Conservation (phyloP, 2,797 vertebrate species). For the Chiroxiphia lanceolata region DNA sequence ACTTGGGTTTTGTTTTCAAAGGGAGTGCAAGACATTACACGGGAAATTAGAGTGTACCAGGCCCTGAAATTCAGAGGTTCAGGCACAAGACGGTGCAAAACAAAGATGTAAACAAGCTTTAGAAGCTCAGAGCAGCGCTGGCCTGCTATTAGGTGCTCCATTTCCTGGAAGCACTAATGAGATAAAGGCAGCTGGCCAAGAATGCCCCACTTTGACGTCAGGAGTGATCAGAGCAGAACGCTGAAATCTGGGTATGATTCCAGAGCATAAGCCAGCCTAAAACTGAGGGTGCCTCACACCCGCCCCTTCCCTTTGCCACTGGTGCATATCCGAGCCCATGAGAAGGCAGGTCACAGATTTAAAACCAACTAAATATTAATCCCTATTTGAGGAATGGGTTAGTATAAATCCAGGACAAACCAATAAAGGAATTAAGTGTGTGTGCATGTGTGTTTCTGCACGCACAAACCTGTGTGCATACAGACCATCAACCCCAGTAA, state of each 20-base stretch:
- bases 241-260: slow-evolving; percentile 6
- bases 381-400: not conserved
- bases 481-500: not conserved
- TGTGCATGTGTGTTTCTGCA: not conserved
- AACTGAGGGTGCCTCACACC: not conserved
- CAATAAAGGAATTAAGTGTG: not conserved
- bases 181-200: slow-evolving; percentile 45
- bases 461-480: rapidly evolving
- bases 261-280: not conserved
- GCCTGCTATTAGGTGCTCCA: not conserved
- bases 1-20: not conserved
- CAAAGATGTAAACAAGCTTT: slow-evolving; percentile 12
- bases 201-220: slow-evolving; percentile 1
- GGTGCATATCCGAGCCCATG: not conserved
- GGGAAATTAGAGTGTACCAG: not conserved
- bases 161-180: slow-evolving; percentile 58
- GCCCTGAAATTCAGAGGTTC: not conserved
- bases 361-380: not conserved
- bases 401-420: not conserved
- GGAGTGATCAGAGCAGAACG: not conserved
- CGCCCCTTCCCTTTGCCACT: not conserved
- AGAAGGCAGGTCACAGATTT: not conserved
- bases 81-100: not conserved
- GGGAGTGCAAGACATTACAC: not conserved
- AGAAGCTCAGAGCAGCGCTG: not conserved